A percentile compares a stretch with the other conserved stretches of the same genome.
Conservation (phyloP, 2,888 invertebrate species). For the Leucophenga maculata region DNA sequence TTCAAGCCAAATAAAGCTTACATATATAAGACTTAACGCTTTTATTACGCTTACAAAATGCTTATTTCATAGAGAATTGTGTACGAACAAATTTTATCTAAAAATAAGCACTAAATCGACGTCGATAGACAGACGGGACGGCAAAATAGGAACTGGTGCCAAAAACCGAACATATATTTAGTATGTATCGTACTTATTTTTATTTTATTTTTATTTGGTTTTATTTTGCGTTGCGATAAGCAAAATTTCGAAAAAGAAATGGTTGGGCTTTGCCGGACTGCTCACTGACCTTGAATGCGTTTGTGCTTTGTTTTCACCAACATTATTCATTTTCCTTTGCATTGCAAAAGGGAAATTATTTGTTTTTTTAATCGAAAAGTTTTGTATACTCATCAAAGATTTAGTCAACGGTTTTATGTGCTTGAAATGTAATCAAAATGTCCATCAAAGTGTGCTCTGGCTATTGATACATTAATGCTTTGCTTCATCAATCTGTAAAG, state of each 20-base stretch:
- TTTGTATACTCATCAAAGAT: neutral
- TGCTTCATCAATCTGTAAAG: neutral
- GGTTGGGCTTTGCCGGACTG: too few relatives aligned
- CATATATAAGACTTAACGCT: neutral
- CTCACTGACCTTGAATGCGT: neutral
- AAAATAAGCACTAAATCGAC: constrained; percentile 50
- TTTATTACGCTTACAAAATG: too few relatives aligned
- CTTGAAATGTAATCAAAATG: too few relatives aligned
- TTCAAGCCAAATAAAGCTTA: constrained; percentile 46
- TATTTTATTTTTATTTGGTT: constrained; percentile 17
- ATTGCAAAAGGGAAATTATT: neutral
- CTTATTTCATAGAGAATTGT: constrained; percentile 11
- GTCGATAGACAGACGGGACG: neutral
- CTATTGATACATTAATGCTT: neutral
- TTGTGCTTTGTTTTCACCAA: neutral
- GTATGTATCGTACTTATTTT: constrained; percentile 7
- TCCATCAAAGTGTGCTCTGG: too few relatives aligned
- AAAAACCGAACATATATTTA: constrained; percentile 43
- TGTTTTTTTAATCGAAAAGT: neutral
- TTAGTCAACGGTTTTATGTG: too few relatives aligned
- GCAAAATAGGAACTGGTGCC: constrained; percentile 50
- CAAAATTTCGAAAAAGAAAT: neutral
- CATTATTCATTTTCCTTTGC: neutral
- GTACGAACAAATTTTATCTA: constrained; percentile 48
- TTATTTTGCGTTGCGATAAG: neutral